Base-by-base conservation (phyloP, 1,140 invertebrate species). In the Bursaphelenchus mucronatus region DNA sequence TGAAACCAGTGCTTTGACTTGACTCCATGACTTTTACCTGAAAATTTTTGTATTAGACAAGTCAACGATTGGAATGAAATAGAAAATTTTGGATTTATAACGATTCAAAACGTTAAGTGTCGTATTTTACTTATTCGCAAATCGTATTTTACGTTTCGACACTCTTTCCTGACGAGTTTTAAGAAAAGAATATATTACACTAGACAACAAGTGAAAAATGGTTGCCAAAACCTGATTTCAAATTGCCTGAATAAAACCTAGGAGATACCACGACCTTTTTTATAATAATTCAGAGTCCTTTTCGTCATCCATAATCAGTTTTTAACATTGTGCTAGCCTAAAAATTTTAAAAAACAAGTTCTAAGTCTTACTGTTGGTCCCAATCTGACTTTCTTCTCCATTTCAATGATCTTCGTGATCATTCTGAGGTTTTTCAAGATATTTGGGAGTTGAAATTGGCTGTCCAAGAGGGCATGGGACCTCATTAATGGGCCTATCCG, bases 401-500 rank as follows among this genome's bases (percentile, higher is more conserved):
- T 13, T n/a, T 59, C 44, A 13, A 74, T 39, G 21, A 76, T 49
- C 62, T 64, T 62, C 43, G 69, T 67, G 68, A 73, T 73, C 54
- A 80, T 63, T 13, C 82, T 71, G 67, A 95, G 87, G 78, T 90
- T 94, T 3, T 86, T 81, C 3, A 91, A 63, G 54, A 96, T 87
- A 73, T 88, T 77, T 61, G 88, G 77, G 30, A 92, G 70, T 59
- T 83, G 86, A 89, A 91, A 95, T 70, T 94, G 87, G 83, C 92
- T 90, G 40, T 86, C 82, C 0, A 96, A 82, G 7, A 96, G 81
- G 10, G 91, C 87, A 74, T 89, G 82, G 0, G 89, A 83, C 6
- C 89, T 55, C n/a, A 85, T 86, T 80, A 95, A 96, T 74, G 88
- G 86, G 17, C 90, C 91, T 76, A 89, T 88, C 43, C 90, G 85